These are phyloP conservation scores for Isoperla grammatica DNA, from an alignment of 2,888 invertebrate genomes.

Conservation along the genomic window DNA sequence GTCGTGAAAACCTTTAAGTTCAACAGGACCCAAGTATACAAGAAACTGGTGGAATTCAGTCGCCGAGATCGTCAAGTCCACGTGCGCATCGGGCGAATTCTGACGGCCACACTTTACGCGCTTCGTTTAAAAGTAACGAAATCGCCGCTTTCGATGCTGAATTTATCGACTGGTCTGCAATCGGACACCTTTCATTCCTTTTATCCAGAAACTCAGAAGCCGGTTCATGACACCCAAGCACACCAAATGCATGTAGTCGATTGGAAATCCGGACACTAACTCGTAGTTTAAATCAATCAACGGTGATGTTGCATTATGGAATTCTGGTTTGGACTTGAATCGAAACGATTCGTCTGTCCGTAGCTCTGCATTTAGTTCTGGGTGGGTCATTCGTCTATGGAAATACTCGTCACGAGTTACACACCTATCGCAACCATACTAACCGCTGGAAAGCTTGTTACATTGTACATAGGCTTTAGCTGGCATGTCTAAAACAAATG, in stretches of 20 bases:
- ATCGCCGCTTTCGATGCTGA: no score
- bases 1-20: neutral
- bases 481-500: constrained; percentile 24
- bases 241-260: neutral
- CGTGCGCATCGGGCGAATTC: neutral
- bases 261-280: neutral
- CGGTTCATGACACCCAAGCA: neutral
- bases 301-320: neutral
- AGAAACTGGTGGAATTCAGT: neutral
- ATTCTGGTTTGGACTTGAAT: no score
- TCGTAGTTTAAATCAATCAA: neutral
- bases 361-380: constrained; percentile 1
- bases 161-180: neutral
- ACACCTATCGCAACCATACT: constrained; percentile 25
- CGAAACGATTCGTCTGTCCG: neutral
- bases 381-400: neutral
- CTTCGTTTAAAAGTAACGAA: neutral
- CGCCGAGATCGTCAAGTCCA: neutral
- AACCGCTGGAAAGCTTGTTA: constrained; percentile 23
- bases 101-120: neutral
- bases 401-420: neutral
- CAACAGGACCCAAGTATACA: neutral
- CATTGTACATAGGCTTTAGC: constrained; percentile 26
- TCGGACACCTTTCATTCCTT: neutral
- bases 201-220: neutral